phyloP scores from a whole-genome alignment of 2,797 vertebrate genomes.

The Catamblyrhynchus diadema region DNA sequence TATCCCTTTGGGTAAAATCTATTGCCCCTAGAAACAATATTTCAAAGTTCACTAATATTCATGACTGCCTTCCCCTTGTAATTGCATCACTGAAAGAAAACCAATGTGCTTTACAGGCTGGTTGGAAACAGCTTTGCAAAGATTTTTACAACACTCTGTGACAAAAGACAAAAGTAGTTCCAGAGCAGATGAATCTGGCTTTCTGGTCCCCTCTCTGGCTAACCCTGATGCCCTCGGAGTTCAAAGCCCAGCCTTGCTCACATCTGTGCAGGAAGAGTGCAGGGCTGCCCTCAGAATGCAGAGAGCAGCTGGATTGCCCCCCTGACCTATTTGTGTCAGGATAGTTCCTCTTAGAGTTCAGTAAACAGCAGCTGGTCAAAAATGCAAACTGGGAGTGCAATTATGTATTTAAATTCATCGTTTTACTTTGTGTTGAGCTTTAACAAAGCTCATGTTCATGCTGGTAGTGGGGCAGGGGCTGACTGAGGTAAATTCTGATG shows the following conservation, averaged over 20 bases:
- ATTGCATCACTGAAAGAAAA: not conserved
- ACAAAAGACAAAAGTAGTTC: not conserved
- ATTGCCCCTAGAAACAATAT: not conserved
- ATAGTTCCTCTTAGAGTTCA: not conserved
- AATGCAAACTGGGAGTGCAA: no score
- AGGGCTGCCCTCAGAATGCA: not conserved
- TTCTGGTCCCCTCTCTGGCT: not conserved
- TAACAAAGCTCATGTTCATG: accelerated
- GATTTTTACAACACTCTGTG: not conserved
- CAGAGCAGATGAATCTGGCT: not conserved
- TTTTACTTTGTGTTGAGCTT: not conserved
- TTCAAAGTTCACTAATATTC: constrained; percentile 22
- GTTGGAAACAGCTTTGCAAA: not conserved
- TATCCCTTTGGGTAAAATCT: not conserved
- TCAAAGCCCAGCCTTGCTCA: not conserved
- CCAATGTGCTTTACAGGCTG: not conserved
- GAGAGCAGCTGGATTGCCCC: not conserved
- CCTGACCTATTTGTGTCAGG: not conserved
- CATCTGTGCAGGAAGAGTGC: accelerated
- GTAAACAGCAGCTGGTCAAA: not conserved
- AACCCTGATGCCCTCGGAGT: not conserved
- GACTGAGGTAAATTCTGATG: accelerated
- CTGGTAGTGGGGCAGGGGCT: not conserved
- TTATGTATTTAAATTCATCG: accelerated
- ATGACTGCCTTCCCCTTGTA: not conserved